Conservation (phyloP, 2,113 vertebrate species). For the Cyphomyrus discorhynchus region DNA sequence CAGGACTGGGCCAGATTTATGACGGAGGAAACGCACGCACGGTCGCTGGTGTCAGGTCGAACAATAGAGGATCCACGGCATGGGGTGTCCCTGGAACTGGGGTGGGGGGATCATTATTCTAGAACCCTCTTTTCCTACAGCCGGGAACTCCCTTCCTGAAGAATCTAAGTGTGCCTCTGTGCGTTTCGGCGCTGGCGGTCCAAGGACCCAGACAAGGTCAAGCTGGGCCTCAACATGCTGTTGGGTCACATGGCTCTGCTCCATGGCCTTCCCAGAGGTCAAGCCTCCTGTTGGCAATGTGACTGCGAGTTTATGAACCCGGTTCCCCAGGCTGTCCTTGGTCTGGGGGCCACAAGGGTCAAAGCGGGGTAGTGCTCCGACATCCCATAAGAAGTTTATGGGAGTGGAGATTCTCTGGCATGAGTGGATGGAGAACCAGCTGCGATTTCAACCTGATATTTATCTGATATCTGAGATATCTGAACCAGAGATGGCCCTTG, state of each 20-base stretch:
- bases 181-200: constrained; percentile 62
- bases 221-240: constrained; percentile 63
- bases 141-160: constrained; percentile 77
- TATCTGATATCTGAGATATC: neutral
- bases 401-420: neutral
- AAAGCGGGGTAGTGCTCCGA: neutral
- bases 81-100: constrained; percentile 43
- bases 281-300: neutral
- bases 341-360: neutral
- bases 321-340: neutral
- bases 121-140: constrained; percentile 60
- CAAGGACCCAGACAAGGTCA: constrained; percentile 48
- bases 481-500: neutral
- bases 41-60: constrained; percentile 52
- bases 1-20: constrained; percentile 68
- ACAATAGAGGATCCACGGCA: constrained; percentile 74
- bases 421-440: neutral
- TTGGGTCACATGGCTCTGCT: constrained; percentile 58
- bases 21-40: constrained; percentile 66
- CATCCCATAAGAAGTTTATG: neutral
- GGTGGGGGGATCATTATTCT: constrained; percentile 45
- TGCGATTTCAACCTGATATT: neutral
- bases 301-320: neutral
- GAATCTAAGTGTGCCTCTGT: constrained; percentile 27
- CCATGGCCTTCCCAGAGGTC: constrained; percentile 45